Evolutionary conservation across 1,140 invertebrate species (phyloP).

Genomic region (Colletes latitarsis): DNA sequence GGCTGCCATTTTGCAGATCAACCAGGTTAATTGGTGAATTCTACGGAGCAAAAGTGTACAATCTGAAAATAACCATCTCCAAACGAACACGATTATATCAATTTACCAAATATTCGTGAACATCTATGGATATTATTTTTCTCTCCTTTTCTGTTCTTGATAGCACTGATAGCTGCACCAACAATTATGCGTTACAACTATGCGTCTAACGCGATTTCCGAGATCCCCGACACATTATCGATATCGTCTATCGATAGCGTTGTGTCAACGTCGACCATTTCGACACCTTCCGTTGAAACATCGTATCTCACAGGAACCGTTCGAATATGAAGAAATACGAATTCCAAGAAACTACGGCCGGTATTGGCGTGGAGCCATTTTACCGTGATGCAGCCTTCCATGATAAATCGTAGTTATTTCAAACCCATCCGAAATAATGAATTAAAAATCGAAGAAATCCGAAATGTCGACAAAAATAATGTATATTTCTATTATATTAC

Average conservation of each 20-base stretch:
- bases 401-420: background rate
- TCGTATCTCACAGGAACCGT: background rate
- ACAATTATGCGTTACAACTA: background rate
- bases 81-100: background rate
- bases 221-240: background rate
- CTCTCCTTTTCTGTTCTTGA: background rate
- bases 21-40: background rate
- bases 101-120: background rate
- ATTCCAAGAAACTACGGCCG: background rate
- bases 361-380: background rate
- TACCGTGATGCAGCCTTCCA: background rate
- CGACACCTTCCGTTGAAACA: constrained; percentile 20
- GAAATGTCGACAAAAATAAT: too few relatives aligned
- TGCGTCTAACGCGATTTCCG: background rate
- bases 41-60: too few relatives aligned
- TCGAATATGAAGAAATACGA: background rate
- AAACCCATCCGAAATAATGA: background rate
- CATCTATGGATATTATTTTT: background rate
- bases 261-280: background rate
- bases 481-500: too few relatives aligned
- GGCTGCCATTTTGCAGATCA: background rate
- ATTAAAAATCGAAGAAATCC: background rate
- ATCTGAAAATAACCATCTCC: background rate
- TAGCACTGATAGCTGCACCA: background rate
- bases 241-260: background rate